Conservation (phyloP, 2,113 vertebrate genomes). For the Paramormyrops kingsleyae region DNA sequence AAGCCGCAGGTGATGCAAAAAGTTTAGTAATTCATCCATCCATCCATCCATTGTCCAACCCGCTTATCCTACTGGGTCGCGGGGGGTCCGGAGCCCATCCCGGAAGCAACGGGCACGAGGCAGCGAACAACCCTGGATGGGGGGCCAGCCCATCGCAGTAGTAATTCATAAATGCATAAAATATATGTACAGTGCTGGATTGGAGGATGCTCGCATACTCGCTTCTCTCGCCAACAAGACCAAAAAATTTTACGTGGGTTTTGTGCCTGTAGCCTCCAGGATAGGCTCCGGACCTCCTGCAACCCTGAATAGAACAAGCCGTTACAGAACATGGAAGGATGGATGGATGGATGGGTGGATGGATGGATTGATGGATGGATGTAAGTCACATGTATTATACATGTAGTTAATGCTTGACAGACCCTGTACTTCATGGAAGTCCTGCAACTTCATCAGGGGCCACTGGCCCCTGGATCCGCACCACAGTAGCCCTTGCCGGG, state of each 20-base stretch:
- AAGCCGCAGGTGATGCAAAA: not conserved
- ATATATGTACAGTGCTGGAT: not conserved
- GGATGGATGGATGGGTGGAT: not conserved
- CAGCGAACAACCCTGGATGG: no score
- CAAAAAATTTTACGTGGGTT: not conserved
- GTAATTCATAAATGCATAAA: not conserved
- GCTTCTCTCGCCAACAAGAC: not conserved
- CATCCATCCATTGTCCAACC: no score
- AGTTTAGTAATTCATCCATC: not conserved
- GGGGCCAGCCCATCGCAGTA: no score
- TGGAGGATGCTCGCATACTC: not conserved
- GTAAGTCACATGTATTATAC: not conserved
- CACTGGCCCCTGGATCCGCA: not conserved
- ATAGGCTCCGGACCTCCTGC: not conserved
- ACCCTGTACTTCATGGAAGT: not conserved
- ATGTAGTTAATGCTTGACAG: not conserved
- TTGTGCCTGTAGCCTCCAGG: not conserved
- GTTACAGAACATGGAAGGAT: not conserved
- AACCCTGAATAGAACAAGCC: not conserved
- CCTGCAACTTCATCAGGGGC: not conserved
- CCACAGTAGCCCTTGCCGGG: not conserved
- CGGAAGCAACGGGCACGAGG: no score
- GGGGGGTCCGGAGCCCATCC: no score
- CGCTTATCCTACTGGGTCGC: no score
- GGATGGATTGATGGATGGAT: not conserved